A percentile compares a stretch with the other conserved stretches of the same genome.
Conservation (phyloP, 2,113 vertebrate genomes). For the Glaucidium brasilianum region DNA sequence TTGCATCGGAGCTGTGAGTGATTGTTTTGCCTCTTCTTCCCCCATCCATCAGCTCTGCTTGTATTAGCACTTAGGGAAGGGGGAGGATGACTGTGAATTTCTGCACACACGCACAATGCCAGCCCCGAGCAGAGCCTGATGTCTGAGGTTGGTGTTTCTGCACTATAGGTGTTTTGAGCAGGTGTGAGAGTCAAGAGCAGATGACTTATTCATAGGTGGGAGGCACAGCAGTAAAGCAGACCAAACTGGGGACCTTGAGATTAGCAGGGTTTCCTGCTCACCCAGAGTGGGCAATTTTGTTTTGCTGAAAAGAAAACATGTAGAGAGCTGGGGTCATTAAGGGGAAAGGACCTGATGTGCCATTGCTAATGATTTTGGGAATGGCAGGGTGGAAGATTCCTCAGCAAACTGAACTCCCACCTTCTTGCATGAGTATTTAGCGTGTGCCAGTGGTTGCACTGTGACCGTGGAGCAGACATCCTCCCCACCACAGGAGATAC, state of each 20-base stretch:
- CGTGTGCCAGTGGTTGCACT: fast-evolving
- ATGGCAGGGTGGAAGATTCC: neutral
- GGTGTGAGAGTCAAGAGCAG: neutral
- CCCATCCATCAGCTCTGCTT: neutral
- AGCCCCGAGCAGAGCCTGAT: neutral
- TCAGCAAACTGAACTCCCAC: neutral
- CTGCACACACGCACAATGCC: fast-evolving
- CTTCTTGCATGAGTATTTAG: neutral
- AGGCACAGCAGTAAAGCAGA: neutral
- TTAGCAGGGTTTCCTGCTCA: neutral
- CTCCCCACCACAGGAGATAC: neutral
- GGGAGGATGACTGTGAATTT: neutral
- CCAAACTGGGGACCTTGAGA: neutral
- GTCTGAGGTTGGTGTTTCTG: neutral
- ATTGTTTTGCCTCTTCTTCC: neutral
- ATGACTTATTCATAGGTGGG: neutral
- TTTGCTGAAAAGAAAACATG: neutral
- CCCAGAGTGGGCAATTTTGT: neutral
- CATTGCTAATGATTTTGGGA: neutral
- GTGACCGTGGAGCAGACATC: neutral
- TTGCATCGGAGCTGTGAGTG: neutral
- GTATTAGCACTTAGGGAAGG: neutral
- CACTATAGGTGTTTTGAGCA: neutral
- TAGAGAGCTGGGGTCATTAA: neutral
- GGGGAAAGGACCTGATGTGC: neutral